These are phyloP conservation scores for Physella acuta DNA, from an alignment of 1,140 invertebrate genomes.

Conservation along the genomic window DNA sequence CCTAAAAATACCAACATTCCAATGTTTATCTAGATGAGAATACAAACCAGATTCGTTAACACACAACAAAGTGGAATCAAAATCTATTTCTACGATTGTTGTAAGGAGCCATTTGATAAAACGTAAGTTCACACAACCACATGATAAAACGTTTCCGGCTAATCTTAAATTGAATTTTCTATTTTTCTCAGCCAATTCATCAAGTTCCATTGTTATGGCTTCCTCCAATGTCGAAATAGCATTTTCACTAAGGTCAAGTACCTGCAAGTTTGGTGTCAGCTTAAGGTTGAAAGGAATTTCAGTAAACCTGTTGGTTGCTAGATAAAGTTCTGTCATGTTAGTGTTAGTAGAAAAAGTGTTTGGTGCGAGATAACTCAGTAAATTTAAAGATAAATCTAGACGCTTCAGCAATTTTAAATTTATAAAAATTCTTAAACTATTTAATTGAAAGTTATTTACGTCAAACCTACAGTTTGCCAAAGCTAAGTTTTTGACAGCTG, in stretches of 20 bases:
- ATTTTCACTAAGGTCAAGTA: not conserved
- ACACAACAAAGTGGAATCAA: too few species aligned
- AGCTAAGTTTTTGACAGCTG: not conserved
- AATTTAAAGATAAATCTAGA: not conserved
- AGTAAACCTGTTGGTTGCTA: not conserved
- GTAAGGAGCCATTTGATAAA: constrained; percentile 2
- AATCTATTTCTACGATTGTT: too few species aligned
- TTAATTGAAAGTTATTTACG: not conserved
- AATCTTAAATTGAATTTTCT: not conserved
- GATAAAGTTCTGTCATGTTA: not conserved
- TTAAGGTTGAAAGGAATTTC: constrained; percentile 8
- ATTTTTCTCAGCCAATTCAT: not conserved
- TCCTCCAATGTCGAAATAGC: not conserved
- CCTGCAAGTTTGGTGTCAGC: not conserved
- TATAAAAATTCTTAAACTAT: not conserved
- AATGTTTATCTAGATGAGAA: too few species aligned
- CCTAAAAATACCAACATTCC: too few species aligned
- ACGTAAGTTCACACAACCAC: constrained; percentile 4
- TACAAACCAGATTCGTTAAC: too few species aligned
- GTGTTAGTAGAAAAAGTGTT: constrained; percentile 4
- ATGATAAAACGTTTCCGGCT: constrained; percentile 11
- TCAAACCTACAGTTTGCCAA: not conserved
- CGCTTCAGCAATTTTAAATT: not conserved
- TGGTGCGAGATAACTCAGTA: not conserved
- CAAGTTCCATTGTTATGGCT: not conserved